Evolutionary conservation across 2,113 vertebrate species (phyloP).

Genomic region (Kryptolebias marmoratus): DNA sequence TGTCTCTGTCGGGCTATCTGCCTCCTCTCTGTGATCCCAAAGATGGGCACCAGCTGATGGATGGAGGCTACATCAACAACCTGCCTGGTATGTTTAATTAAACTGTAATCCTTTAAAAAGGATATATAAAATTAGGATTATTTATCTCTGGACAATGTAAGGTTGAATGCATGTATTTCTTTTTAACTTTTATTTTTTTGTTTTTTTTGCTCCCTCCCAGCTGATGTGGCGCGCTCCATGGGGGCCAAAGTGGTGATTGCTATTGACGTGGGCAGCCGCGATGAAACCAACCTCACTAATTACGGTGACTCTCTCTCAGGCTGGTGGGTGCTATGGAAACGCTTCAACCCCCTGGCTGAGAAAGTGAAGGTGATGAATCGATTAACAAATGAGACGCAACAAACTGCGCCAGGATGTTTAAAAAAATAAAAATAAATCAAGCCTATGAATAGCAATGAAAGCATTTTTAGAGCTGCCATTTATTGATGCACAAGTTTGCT

Average conservation of each 20-base stretch:
- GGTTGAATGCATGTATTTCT: neutral
- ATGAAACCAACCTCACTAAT: constrained; percentile 96
- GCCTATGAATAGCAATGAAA: constrained; percentile 20
- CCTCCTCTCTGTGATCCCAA: constrained; percentile 96
- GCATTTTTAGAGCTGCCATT: constrained; percentile 2
- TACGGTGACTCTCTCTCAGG: constrained; percentile 92
- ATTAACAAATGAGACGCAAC: constrained; percentile 42
- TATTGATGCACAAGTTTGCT: constrained; percentile 15
- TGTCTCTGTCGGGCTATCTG: constrained; percentile 95
- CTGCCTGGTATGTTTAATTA: constrained; percentile 84
- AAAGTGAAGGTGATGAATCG: constrained; percentile 89
- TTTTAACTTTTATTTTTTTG: neutral
- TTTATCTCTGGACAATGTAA: neutral
- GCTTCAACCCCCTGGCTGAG: constrained; percentile 90
- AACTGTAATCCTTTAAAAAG: neutral
- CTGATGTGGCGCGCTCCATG: constrained; percentile 93
- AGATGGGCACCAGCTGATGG: constrained; percentile 95
- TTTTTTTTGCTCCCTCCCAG: constrained; percentile 64
- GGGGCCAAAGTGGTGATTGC: constrained; percentile 95
- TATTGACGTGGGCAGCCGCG: constrained; percentile 93
- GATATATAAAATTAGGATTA: neutral
- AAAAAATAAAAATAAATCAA: constrained; percentile 9
- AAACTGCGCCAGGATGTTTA: constrained; percentile 15
- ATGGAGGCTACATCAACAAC: constrained; percentile 96
- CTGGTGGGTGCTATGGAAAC: constrained; percentile 98